phyloP scores from a whole-genome alignment of 92 coral and sea anemone genomes.

The Heliopora coerulea region DNA sequence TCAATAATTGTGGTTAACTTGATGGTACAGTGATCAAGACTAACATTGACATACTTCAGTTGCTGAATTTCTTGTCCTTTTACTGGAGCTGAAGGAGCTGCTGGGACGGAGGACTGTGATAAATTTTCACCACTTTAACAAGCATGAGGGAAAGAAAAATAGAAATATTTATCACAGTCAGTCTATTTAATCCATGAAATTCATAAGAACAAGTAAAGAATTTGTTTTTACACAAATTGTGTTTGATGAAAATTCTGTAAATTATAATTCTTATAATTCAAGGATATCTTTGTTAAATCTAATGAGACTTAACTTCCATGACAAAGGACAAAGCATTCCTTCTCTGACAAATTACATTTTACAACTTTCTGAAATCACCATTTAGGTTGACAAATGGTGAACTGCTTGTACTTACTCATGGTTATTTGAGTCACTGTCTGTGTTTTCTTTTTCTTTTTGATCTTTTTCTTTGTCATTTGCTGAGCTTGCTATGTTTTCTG shows the following conservation, averaged over 20 bases:
- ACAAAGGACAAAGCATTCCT: too few relatives aligned
- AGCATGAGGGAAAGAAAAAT: background rate
- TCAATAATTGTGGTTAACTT: too few relatives aligned
- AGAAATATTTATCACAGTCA: background rate
- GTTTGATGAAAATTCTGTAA: background rate
- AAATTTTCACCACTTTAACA: conserved; percentile 17
- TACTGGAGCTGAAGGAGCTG: conserved; percentile 92
- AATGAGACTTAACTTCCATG: too few relatives aligned
- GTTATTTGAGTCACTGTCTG: conserved; percentile 9
- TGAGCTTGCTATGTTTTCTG: background rate
- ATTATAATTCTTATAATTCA: too few relatives aligned
- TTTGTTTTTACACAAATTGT: too few relatives aligned
- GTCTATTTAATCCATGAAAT: too few relatives aligned
- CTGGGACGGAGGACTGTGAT: conserved; percentile 53
- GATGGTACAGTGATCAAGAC: too few relatives aligned
- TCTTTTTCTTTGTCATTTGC: conserved; percentile 9
- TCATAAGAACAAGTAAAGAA: background rate
- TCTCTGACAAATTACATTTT: too few relatives aligned
- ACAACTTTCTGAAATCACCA: too few relatives aligned
- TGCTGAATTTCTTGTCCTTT: conserved; percentile 88
- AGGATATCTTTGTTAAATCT: too few relatives aligned
- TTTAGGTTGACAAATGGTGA: too few relatives aligned
- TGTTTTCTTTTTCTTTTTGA: conserved; percentile 1
- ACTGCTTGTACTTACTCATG: conserved; percentile 35
- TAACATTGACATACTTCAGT: conserved; percentile 57